A percentile compares a stretch with the other conserved stretches of the same genome.
Conservation (phyloP, 1,140 invertebrate genomes). For the Brachionus manjavacas region DNA sequence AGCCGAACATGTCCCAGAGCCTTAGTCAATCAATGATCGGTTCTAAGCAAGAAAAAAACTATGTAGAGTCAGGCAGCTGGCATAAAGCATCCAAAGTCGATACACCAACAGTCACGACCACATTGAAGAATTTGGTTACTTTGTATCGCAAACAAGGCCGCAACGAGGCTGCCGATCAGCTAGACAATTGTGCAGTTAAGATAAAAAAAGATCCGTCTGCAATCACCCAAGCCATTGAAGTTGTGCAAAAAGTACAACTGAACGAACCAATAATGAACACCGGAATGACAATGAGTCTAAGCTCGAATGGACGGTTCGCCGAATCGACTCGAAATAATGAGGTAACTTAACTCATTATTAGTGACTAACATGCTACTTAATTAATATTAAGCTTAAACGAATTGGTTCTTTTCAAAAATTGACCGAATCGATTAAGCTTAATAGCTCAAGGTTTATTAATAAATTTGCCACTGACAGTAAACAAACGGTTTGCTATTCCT, state of each 20-base stretch:
- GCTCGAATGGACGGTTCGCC: neutral
- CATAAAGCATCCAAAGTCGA: constrained; percentile 38
- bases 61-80: constrained; percentile 22
- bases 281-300: neutral
- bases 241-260: constrained; percentile 37
- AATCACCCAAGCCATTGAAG: constrained; percentile 41
- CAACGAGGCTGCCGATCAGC: constrained; percentile 38
- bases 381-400: constrained; percentile 39
- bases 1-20: neutral
- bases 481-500: neutral
- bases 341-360: neutral
- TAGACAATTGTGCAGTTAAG: constrained; percentile 40
- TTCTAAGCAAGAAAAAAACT: neutral
- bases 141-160: constrained; percentile 33
- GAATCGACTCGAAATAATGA: neutral
- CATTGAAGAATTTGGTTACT: constrained; percentile 21
- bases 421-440: constrained; percentile 10
- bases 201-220: constrained; percentile 33
- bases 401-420: constrained; percentile 42
- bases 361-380: constrained; percentile 40
- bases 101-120: constrained; percentile 38
- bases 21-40: neutral
- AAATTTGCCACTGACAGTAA: neutral
- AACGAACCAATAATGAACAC: neutral
- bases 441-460: constrained; percentile 40